phyloP scores from a whole-genome alignment of 30 jellyfish, hydroid and myxozoan genomes.

The Nemopilema nomurai region DNA sequence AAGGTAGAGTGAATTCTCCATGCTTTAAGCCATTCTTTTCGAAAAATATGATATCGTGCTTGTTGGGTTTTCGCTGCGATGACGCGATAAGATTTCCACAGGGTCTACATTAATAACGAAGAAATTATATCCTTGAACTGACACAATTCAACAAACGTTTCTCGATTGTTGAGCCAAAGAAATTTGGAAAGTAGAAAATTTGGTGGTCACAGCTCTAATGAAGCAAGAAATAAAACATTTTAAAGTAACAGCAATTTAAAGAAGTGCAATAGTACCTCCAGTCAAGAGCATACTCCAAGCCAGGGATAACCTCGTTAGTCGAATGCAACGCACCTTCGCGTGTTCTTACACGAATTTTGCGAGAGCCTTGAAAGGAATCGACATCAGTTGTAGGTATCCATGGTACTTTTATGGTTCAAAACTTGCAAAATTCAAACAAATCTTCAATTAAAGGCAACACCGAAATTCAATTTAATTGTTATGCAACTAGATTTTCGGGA shows the following conservation, averaged over 20 bases:
- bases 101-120: slow-evolving; percentile 50
- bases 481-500: no score
- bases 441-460: no score
- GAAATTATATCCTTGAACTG: not conserved
- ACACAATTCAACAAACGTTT: not conserved
- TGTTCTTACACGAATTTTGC: slow-evolving; percentile 73
- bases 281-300: slow-evolving; percentile 68
- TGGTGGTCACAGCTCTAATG: not conserved
- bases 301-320: slow-evolving; percentile 81
- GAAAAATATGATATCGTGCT: slow-evolving; percentile 82
- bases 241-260: not conserved
- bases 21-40: slow-evolving; percentile 90
- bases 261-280: slow-evolving; percentile 69
- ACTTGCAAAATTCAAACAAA: no score
- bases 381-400: not conserved
- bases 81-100: slow-evolving; percentile 80
- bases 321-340: slow-evolving; percentile 84
- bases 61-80: slow-evolving; percentile 88
- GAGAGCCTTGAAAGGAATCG: slow-evolving; percentile 46
- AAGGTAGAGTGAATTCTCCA: slow-evolving; percentile 92
- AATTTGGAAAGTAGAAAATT: no score
- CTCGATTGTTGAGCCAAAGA: not conserved
- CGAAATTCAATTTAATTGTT: no score
- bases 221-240: not conserved
- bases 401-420: no score